Conservation (phyloP, 2,113 vertebrate genomes). For the Hyaena hyaena region DNA sequence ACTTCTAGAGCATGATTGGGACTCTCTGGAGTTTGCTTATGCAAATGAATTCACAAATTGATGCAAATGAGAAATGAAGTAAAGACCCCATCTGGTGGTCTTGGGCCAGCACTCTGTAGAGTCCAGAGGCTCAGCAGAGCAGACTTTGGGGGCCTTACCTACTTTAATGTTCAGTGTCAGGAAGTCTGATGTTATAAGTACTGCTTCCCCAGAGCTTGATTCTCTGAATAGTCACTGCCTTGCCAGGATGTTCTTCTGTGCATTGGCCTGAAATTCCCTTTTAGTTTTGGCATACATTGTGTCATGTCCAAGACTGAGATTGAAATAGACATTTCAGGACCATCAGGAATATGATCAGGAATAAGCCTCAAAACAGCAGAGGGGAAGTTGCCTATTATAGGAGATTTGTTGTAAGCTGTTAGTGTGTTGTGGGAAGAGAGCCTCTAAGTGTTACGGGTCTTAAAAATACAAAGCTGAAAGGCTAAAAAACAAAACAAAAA, state of each 20-base stretch:
- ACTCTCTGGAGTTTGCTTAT: conserved; percentile 43
- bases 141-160: neutral
- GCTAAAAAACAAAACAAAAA: neutral
- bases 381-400: neutral
- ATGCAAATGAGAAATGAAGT: conserved; percentile 30
- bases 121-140: neutral
- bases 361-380: neutral
- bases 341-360: neutral
- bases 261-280: neutral
- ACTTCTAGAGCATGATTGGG: neutral
- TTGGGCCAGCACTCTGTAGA: neutral
- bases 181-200: neutral
- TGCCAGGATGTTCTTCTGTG: neutral
- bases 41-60: conserved; percentile 2
- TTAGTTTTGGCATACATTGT: neutral
- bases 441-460: neutral
- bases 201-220: neutral
- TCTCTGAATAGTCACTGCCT: neutral
- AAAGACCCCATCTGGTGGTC: neutral
- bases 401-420: neutral
- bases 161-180: neutral
- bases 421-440: neutral
- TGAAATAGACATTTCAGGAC: neutral
- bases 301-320: neutral
- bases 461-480: conserved; percentile 30